These are phyloP conservation scores for Cloeon dipterum DNA, from an alignment of 2,888 invertebrate genomes.

Conservation along the genomic window DNA sequence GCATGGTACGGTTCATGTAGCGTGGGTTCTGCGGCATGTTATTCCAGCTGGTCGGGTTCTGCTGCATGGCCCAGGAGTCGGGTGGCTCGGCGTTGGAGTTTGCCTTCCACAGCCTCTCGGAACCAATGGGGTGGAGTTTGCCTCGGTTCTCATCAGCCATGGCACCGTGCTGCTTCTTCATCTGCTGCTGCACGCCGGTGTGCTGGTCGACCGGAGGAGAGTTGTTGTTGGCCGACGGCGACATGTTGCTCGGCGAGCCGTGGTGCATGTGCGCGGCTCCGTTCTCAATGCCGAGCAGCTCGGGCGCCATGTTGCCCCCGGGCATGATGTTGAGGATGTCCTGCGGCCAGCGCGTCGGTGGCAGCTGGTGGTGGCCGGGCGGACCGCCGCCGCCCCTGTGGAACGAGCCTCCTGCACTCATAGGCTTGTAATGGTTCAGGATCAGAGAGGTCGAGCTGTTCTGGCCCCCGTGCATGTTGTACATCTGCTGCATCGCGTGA, in stretches of 20 bases:
- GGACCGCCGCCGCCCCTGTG: conserved; percentile 6
- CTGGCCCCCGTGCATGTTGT: not conserved
- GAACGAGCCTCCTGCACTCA: conserved; percentile 5
- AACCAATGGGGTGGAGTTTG: conserved; percentile 52
- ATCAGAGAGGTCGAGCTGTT: not conserved
- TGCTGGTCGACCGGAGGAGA: conserved; percentile 8
- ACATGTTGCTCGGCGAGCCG: conserved; percentile 16
- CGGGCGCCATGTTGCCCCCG: conserved; percentile 5
- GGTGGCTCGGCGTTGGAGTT: not conserved
- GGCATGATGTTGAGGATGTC: conserved; percentile 3
- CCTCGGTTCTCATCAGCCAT: conserved; percentile 19
- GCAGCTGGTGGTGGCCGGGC: conserved; percentile 1
- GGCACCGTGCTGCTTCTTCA: conserved; percentile 3
- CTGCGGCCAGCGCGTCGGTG: conserved; percentile 1
- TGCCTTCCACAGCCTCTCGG: conserved; percentile 53
- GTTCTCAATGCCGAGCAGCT: conserved; percentile 15
- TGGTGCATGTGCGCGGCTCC: conserved; percentile 6
- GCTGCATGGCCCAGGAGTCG: too few relatives aligned
- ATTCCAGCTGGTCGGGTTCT: too few relatives aligned
- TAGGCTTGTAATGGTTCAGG: not conserved
- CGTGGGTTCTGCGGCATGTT: too few relatives aligned
- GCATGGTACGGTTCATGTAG: too few relatives aligned
- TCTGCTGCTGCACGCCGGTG: conserved; percentile 7
- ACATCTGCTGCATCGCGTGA: conserved; percentile 4
- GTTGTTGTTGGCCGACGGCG: conserved; percentile 15